Base-by-base conservation (phyloP, 2,888 invertebrate genomes). In the Eudiplozoon nipponicum region DNA sequence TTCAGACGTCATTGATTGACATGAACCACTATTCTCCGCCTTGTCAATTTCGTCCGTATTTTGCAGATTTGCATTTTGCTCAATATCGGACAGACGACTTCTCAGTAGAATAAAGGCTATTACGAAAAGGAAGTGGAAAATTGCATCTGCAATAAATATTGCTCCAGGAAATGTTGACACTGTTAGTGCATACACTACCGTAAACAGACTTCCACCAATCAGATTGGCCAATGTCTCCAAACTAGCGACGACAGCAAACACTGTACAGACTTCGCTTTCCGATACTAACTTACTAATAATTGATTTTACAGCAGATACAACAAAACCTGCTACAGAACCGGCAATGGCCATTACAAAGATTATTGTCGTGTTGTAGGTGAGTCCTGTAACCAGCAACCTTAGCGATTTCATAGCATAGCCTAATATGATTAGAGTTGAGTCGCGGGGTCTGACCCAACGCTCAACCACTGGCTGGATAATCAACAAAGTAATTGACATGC, bases 341-440 rank as follows among this genome's bases (percentile, higher is more conserved):
- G 55, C 48, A 40, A 57, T 46, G 2, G 54, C 54, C 3, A 51
- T 51, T 28, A 54, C 51, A 43, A 50, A 57, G 2, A 56, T 50
- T 50, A 54, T 50, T 52, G 52, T 53, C 2, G 47, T 47, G 2
- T 39, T 7, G 48, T 46, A 40, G 47, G 49, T 11, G 45, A 48
- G 9, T 46, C 54, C 51, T 49, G 56, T 17, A 46, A 43, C 19
- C 18, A 46, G 36, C 38, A 51, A 44, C 0, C 54, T 48, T 2
- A 52, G 45, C 11, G 54, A 47, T 44, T 53, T 55, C 46, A 55
- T 56, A 18, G 44, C 29, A 7, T 54, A 41, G 1, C 54, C 56
- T 7, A 53, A 40, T 38, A 55, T 45, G 3, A 54, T 48, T 2
- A 57, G 52, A 4, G 48, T 44, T 7, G 48, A 46, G 46, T 57